Base-by-base conservation (phyloP, 1,140 invertebrate genomes). In the Euura lappo region DNA sequence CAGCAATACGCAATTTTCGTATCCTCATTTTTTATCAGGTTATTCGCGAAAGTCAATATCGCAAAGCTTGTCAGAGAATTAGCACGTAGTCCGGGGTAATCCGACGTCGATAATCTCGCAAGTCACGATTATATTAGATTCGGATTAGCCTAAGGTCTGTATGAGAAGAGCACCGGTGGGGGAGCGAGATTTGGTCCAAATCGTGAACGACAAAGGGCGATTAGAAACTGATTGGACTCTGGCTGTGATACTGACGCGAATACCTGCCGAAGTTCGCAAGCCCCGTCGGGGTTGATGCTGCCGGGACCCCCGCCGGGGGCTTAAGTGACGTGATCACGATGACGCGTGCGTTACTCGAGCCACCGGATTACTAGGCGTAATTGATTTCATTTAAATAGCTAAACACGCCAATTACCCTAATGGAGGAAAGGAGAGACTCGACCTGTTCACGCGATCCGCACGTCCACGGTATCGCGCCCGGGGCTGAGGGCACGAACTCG, bases 321-420 rank as follows among this genome's bases (percentile, higher is more conserved):
- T 60, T 60, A 60, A 60, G 77, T 77, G 80, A 81, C 73, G 77
- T 81, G 71, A 60, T 76, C 72, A 70, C 68, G 68, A 77, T 44
- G 76, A 79, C 76, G 77, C 68, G 75, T 60, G 51, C 51, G 10
- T 60, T 60, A 60, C 51, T 11, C 51, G 51, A 60, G 8, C 8
- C 28, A 6, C 3, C 10, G 72, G 71, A 78, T 76, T 75, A 74
- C 68, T 69, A 71, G 4, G 70, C 77, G 79, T 84, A 83, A 85
- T 85, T 85, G 81, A 85, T 85, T 83, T 81, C 79, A 72, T 78
- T 79, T 79, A 80, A 79, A 80, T 77, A 75, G 68, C 71, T 73
- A 75, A 76, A 70, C 77, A 68, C 69, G 72, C 75, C 76, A 77
- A 79, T 79, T 76, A 76, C 71, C 71, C 74, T 80, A 79, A 80